Evolutionary conservation across 1,140 invertebrate genomes (phyloP), one percentile per base, ranked within the genome.

Genomic region (Drosophila murphyi): DNA sequence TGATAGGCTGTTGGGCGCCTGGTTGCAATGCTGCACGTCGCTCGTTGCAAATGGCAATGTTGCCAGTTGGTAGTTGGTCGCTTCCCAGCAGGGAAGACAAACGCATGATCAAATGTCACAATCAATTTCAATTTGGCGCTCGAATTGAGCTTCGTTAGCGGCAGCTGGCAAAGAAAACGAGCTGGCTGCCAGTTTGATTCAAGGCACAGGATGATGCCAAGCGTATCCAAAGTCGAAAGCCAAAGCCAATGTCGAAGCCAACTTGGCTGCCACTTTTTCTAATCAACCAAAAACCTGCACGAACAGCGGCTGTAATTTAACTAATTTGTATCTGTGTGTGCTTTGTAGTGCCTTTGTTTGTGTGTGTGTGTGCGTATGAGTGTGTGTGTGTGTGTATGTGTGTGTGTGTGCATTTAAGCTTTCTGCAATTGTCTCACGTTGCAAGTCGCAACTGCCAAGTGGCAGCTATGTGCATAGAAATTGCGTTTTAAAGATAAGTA

Each of bases 41-140:
- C 59, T 10, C 28, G 50, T 12, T 41, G 51, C 34, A 4, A 10
- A 7, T 32, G 29, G 47, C 4, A 37, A n/a, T 31, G 37, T 39
- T n/a, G 29, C 54, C 31, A 52, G 62, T 48, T 41, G 50, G 31
- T 28, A 34, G 50, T 31, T 20, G 20, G 20, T 43, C 39, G n/a
- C 39, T 69, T 52, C 55, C 52, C 41, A 57, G 63, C 64, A 59
- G 39, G 47, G 52, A 59, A 41, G 47, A 52, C 60, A 64, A 80
- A 88, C 83, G 77, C 86, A 89, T 89, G 85, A 89, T 89, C 85
- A 89, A 89, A 89, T 89, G 85, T 89, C 85, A 89, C 85, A 89
- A 89, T 89, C 85, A 89, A 89, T 89, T 89, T 89, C 85, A 89
- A 89, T 89, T 89, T 89, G 85, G 85, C 85, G 86, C 85, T 88